A percentile compares a stretch with the other conserved stretches of the same genome.
Evolutionary conservation across 2,888 invertebrate species (phyloP).

Genomic region (Cryptosula pallasiana): DNA sequence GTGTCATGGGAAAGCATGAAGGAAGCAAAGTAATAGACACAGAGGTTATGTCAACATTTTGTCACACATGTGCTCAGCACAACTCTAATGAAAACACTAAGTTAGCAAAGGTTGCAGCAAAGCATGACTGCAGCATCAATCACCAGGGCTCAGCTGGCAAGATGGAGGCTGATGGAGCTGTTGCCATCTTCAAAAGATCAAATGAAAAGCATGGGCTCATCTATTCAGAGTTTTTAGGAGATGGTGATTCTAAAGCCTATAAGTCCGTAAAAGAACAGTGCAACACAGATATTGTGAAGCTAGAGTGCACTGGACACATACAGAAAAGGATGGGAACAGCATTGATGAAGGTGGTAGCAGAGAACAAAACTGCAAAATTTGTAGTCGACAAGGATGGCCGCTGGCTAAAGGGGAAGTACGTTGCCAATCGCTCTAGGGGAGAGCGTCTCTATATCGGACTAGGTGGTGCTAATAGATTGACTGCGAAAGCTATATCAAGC

Average conservation of each 20-base stretch:
- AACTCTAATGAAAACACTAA: not conserved
- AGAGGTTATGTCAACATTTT: not conserved
- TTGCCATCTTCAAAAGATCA: not conserved
- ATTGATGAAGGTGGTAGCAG: not conserved
- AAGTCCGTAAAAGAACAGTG: not conserved
- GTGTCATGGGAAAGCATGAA: not conserved
- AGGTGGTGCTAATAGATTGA: not conserved
- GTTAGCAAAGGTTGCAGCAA: not conserved
- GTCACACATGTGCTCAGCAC: not conserved
- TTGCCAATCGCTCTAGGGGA: not conserved
- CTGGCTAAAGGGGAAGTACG: not conserved
- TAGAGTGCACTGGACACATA: not conserved
- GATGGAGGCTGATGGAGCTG: not conserved
- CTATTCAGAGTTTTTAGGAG: not conserved
- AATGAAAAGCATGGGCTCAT: not conserved
- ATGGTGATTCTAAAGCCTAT: not conserved
- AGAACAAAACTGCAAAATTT: not conserved
- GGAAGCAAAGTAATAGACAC: not conserved
- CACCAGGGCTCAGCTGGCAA: not conserved
- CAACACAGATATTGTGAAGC: not conserved
- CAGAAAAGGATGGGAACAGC: not conserved
- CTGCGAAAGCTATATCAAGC: not conserved
- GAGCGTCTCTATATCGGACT: not conserved
- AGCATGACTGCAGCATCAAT: not conserved
- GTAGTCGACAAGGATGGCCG: not conserved